Evolutionary conservation across 2,797 vertebrate species (phyloP).

Genomic region (Hafferia zeledoni): DNA sequence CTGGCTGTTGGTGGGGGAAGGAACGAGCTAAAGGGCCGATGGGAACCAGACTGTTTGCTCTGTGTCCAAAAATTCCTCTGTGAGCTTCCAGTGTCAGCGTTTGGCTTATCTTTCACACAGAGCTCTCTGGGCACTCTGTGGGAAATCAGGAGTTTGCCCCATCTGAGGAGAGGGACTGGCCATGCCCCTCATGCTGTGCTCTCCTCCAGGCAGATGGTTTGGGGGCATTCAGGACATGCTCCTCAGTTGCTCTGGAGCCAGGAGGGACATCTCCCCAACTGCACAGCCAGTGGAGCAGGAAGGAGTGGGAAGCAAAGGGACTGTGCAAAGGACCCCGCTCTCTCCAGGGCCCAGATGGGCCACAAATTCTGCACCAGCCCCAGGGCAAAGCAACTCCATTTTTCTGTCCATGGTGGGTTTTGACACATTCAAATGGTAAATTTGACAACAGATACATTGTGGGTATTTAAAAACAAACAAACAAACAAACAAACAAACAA

Average conservation of each 20-base stretch:
- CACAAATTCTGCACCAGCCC: neutral
- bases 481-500: neutral
- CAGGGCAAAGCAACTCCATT: neutral
- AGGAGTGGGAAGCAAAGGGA: neutral
- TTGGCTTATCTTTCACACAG: conserved; percentile 25
- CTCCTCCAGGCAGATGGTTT: neutral
- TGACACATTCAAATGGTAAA: neutral
- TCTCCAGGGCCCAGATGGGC: neutral
- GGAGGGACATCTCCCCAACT: neutral
- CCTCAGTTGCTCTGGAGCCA: neutral
- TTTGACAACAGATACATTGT: neutral
- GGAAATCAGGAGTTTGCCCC: neutral
- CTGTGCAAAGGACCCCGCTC: neutral
- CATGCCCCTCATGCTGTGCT: neutral
- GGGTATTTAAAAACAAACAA: neutral
- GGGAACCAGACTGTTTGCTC: conserved; percentile 24
- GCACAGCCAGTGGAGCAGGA: neutral
- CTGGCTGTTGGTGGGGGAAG: conserved; percentile 6
- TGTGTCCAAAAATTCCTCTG: conserved; percentile 6
- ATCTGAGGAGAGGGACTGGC: neutral
- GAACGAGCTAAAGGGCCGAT: conserved; percentile 9
- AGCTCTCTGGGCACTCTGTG: neutral
- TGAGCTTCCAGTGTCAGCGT: neutral
- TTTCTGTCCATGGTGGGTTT: neutral
- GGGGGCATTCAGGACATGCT: neutral